These are phyloP conservation scores for Stegana nigrithorax DNA, from an alignment of 2,888 invertebrate genomes.

Conservation along the genomic window DNA sequence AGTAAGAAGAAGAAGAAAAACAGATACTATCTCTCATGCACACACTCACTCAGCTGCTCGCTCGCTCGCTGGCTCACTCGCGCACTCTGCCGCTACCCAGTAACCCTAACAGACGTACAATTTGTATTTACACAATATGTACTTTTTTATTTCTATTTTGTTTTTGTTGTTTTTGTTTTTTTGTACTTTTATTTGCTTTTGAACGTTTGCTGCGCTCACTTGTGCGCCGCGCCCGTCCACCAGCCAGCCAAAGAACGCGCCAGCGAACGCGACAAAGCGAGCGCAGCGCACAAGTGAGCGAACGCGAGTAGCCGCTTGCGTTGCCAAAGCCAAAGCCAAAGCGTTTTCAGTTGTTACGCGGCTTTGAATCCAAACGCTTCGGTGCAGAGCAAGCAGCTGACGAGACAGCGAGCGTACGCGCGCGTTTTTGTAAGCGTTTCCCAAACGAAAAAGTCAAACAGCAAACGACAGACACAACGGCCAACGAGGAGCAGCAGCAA, in stretches of 20 bases:
- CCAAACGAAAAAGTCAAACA: too few relatives aligned
- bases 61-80: background rate
- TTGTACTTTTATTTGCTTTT: background rate
- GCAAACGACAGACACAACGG: too few relatives aligned
- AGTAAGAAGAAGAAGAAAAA: too few relatives aligned
- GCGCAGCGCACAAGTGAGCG: background rate
- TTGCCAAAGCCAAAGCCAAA: background rate
- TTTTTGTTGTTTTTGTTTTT: slow-evolving; percentile 1
- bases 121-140: background rate
- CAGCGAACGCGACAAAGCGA: too few relatives aligned
- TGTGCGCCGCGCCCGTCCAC: slow-evolving; percentile 18
- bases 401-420: background rate
- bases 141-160: slow-evolving; percentile 1
- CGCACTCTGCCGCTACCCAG: background rate
- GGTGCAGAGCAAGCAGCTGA: slow-evolving; percentile 33
- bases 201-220: slow-evolving; percentile 15
- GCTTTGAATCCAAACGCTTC: slow-evolving; percentile 57
- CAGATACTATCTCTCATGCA: too few relatives aligned
- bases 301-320: background rate
- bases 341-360: slow-evolving; percentile 63
- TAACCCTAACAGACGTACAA: slow-evolving; percentile 16
- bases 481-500: background rate
- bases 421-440: background rate
- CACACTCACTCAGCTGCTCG: too few relatives aligned
- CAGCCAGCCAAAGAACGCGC: background rate